Evolutionary conservation across 2,113 vertebrate genomes (phyloP), one percentile per base, ranked within the genome.

Genomic region (Ceyx margarethae): DNA sequence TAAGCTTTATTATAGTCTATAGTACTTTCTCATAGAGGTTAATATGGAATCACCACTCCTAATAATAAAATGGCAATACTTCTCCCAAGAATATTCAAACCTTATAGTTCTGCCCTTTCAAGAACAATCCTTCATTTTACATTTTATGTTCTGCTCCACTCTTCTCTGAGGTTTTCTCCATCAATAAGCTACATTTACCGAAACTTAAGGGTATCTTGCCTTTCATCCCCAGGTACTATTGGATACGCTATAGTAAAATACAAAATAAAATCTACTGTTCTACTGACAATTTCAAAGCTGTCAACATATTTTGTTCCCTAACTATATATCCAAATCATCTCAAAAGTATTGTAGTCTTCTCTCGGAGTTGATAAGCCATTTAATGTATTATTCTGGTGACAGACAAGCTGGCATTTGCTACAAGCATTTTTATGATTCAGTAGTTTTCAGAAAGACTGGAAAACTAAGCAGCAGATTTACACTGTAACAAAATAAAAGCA

Each of bases 401-500:
- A 96, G 96, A 93, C 85, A 95, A 91, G 87, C 85, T 87, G 91
- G 85, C 60, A 82, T 89, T 94, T 91, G 89, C 79, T 94, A 87
- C 68, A 71, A 93, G 81, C 64, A 54, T 91, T 94, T 94, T 91
- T 94, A 95, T 87, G 96, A 95, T 92, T 92, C 92, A 83, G 75
- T 96, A 83, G 81, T 96, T 96, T 93, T 85, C 89, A 83, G 68
- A 87, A 64, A 77, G 75, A 66, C 87, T 57, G 64, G 81, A 67
- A 89, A 96, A 83, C 95, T 87, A 92, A 94, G 89, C 22, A 83
- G 85, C 87, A 94, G 87, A 93, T 96, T 96, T 95, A 94, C 53
- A 87, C 65, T 85, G 65, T 87, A 93, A 92, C 92, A 89, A 94
- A 96, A 95, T 87, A 95, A 95, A 96, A 91, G 82, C 94, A 85